phyloP scores from a whole-genome alignment of 2,888 invertebrate species.

The Archips crataeganus region DNA sequence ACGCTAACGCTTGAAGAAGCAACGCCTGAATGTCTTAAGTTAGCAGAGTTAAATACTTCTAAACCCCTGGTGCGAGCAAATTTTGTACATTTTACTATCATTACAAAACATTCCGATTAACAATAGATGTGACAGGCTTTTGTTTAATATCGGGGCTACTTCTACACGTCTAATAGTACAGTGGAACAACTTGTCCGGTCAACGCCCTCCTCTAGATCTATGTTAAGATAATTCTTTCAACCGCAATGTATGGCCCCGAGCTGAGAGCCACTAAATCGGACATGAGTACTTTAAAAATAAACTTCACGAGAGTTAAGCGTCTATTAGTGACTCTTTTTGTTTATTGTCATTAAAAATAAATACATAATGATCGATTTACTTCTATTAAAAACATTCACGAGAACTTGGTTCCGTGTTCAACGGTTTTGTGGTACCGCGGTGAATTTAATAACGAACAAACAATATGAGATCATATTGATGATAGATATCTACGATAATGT shows the following conservation, averaged over 20 bases:
- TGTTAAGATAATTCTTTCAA: constrained; percentile 81
- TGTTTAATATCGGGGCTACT: constrained; percentile 47
- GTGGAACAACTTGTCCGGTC: constrained; percentile 68
- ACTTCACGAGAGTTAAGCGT: constrained; percentile 26
- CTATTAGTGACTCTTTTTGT: constrained; percentile 30
- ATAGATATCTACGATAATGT: neutral
- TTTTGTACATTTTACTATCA: neutral
- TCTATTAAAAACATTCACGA: constrained; percentile 10
- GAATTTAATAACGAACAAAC: neutral
- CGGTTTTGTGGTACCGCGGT: neutral
- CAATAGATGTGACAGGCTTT: constrained; percentile 28
- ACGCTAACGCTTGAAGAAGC: neutral
- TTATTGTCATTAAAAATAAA: constrained; percentile 28
- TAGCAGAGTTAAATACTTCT: neutral
- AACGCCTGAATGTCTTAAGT: neutral
- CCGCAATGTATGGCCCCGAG: constrained; percentile 75
- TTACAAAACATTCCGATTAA: constrained; percentile 18
- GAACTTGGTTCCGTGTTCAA: neutral
- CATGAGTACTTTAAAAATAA: constrained; percentile 52
- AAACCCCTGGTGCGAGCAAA: neutral
- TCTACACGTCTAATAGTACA: constrained; percentile 54
- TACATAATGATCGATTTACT: constrained; percentile 21
- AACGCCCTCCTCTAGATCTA: constrained; percentile 75
- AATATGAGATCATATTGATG: neutral
- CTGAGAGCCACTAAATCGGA: constrained; percentile 59